Percentiles rank a stretch among this genome's conserved stretches.
Conservation (phyloP, 2,797 vertebrate species). For the Notolabrus celidotus region DNA sequence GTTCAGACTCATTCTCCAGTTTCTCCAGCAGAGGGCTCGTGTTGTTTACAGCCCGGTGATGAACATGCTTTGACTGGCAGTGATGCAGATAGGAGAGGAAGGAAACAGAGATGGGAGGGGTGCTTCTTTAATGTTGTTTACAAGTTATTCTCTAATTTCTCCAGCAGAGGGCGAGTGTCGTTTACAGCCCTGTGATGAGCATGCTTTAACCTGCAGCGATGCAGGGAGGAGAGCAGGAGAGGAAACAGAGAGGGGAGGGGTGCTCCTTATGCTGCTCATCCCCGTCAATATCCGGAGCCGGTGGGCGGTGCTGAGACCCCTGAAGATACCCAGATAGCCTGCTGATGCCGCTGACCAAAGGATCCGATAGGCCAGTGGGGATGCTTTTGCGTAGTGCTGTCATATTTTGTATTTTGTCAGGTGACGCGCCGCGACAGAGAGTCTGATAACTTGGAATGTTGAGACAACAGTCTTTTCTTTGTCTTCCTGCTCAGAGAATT, state of each 20-base stretch:
- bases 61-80: too few species aligned
- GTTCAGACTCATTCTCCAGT: too few species aligned
- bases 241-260: neutral
- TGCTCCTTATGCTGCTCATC: constrained; percentile 11
- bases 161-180: constrained; percentile 40
- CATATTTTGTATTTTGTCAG: constrained; percentile 1
- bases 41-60: too few species aligned
- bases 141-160: too few species aligned
- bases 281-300: constrained; percentile 7
- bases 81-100: too few species aligned
- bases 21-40: too few species aligned
- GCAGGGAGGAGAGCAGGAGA: constrained; percentile 1
- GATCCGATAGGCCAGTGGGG: constrained; percentile 24
- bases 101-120: too few species aligned
- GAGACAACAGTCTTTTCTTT: constrained; percentile 43
- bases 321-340: constrained; percentile 12
- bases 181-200: constrained; percentile 18
- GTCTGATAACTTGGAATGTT: neutral
- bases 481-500: constrained; percentile 26
- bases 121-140: too few species aligned
- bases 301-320: constrained; percentile 51
- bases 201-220: constrained; percentile 27
- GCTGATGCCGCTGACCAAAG: constrained; percentile 46
- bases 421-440: neutral
- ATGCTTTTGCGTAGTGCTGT: neutral